Evolutionary conservation across 2,888 invertebrate genomes (phyloP).

Genomic region (Operophtera brumata): DNA sequence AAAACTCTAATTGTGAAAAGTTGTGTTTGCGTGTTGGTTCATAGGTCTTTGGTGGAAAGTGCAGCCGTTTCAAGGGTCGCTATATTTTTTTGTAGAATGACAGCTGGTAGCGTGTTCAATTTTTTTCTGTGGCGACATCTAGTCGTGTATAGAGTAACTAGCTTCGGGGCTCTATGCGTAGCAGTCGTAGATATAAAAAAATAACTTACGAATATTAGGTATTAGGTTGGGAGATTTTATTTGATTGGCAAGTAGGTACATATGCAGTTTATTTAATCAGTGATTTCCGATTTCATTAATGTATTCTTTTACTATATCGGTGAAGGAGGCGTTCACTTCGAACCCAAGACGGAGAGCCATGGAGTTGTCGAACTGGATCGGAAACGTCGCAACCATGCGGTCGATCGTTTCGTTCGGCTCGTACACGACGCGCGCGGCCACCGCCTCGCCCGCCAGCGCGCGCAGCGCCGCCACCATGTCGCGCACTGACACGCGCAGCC

Average conservation of each 20-base stretch:
- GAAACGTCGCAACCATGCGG: constrained; percentile 55
- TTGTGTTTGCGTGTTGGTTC: too few species aligned
- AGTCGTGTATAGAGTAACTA: too few species aligned
- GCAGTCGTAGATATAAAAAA: too few species aligned
- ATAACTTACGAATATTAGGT: too few species aligned
- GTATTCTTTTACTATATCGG: constrained; percentile 41
- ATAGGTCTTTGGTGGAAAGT: too few species aligned
- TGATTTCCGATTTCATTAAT: background rate
- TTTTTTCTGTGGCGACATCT: too few species aligned
- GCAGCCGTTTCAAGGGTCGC: too few species aligned
- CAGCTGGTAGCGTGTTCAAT: too few species aligned
- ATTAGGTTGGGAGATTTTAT: background rate
- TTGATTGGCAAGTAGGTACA: background rate
- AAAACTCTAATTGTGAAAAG: too few species aligned
- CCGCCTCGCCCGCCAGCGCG: constrained; percentile 51
- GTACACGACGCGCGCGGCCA: constrained; percentile 49
- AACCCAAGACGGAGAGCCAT: constrained; percentile 60
- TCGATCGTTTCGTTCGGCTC: constrained; percentile 48
- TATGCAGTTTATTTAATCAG: background rate
- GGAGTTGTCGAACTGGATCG: constrained; percentile 54
- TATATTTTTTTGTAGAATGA: too few species aligned
- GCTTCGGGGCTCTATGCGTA: too few species aligned
- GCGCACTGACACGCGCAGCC: constrained; percentile 52
- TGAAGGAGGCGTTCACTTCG: constrained; percentile 50
- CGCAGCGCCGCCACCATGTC: constrained; percentile 57